Percentiles rank a stretch among this genome's conserved stretches.
These are phyloP conservation scores for Callipepla californica DNA, from an alignment of 2,113 vertebrate genomes.

Conservation along the genomic window DNA sequence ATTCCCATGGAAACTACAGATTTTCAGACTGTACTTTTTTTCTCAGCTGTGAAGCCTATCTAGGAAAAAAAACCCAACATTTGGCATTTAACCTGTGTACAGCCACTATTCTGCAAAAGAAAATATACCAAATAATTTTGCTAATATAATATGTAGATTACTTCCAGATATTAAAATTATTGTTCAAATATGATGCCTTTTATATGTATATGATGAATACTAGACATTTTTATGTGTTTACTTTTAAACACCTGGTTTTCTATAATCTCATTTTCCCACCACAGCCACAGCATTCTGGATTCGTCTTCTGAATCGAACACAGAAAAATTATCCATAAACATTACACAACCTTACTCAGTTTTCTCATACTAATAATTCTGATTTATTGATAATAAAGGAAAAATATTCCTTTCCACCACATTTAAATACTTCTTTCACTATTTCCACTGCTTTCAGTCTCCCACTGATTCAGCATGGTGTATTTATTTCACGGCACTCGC, in stretches of 20 bases:
- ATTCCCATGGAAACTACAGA: background rate
- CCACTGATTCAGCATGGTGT: background rate
- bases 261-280: background rate
- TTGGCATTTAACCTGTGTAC: background rate
- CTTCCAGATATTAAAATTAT: background rate
- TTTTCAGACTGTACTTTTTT: background rate
- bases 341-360: fast-evolving
- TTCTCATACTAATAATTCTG: background rate
- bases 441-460: background rate
- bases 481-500: background rate
- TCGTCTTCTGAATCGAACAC: background rate
- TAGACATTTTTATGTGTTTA: background rate
- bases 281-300: background rate
- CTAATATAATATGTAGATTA: background rate
- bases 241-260: background rate
- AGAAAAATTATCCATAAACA: background rate
- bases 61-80: background rate
- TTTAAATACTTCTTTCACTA: background rate
- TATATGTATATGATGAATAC: background rate
- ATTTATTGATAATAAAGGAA: background rate
- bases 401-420: background rate
- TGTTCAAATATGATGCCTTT: background rate
- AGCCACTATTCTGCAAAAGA: background rate
- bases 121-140: background rate
- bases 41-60: background rate